A percentile compares a stretch with the other conserved stretches of the same genome.
These are phyloP conservation scores for Trichacis sp. DNA, from an alignment of 2,888 invertebrate species.

Conservation along the genomic window DNA sequence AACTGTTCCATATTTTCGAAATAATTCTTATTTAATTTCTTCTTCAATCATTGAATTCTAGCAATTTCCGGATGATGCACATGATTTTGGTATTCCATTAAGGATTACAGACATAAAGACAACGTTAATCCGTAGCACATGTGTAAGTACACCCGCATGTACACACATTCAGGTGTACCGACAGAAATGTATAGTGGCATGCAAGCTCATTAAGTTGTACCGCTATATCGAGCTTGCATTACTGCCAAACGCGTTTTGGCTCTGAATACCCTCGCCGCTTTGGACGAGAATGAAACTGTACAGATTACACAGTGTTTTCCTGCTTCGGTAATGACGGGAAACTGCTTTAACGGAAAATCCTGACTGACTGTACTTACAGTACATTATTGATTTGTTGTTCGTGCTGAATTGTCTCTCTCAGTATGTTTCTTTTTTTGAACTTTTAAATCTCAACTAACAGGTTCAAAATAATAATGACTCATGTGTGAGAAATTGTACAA, in stretches of 20 bases:
- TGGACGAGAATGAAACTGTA: constrained; percentile 21
- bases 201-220: constrained; percentile 43
- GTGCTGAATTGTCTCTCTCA: too few relatives aligned
- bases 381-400: too few relatives aligned
- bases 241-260: constrained; percentile 37
- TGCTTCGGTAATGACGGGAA: constrained; percentile 32
- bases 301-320: constrained; percentile 33
- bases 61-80: too few relatives aligned
- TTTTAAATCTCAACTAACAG: too few relatives aligned
- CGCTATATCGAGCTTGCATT: constrained; percentile 38
- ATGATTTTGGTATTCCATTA: constrained; percentile 38
- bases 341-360: constrained; percentile 19
- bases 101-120: constrained; percentile 28
- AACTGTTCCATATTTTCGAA: too few relatives aligned
- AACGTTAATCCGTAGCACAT: constrained; percentile 20
- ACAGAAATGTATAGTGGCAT: constrained; percentile 40
- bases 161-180: constrained; percentile 9
- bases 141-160: constrained; percentile 27
- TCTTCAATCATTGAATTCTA: too few relatives aligned
- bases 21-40: too few relatives aligned
- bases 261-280: constrained; percentile 25
- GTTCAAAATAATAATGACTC: too few relatives aligned
- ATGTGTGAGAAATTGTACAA: too few relatives aligned
- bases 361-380: not conserved
- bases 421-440: too few relatives aligned